Evolutionary conservation across 1,140 invertebrate genomes (phyloP).

Genomic region (Papilio dardanus): DNA sequence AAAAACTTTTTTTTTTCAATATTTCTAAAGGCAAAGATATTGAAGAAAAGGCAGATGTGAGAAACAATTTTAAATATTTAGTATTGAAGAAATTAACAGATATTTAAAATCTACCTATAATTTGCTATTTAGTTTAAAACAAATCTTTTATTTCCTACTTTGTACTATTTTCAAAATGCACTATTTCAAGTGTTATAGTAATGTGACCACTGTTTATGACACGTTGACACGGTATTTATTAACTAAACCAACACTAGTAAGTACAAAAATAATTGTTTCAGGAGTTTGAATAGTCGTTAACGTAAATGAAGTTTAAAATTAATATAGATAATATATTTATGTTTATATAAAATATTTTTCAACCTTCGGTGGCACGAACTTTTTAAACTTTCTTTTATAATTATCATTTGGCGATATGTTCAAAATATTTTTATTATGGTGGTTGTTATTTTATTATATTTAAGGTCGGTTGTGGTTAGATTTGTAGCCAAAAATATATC

Average conservation of each 20-base stretch:
- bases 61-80: not conserved
- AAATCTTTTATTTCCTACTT: too few relatives aligned
- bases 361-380: conserved; percentile 50
- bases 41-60: not conserved
- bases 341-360: conserved; percentile 37
- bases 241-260: not conserved
- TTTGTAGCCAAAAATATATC: conserved; percentile 10
- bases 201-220: not conserved
- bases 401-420: too few relatives aligned
- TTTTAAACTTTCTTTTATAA: conserved; percentile 40
- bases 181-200: not conserved
- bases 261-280: not conserved
- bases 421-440: conserved; percentile 10
- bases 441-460: not conserved
- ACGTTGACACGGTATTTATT: not conserved
- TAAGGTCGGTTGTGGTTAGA: not conserved
- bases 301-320: not conserved
- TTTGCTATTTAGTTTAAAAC: not conserved
- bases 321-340: not conserved
- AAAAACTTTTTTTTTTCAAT: conserved; percentile 88
- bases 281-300: not conserved
- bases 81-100: too few relatives aligned
- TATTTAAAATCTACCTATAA: too few relatives aligned
- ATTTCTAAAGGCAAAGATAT: conserved; percentile 8
- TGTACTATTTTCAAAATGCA: not conserved